Conservation (phyloP, 2,888 invertebrate genomes). For the Rhimphoctona megacephalus region DNA sequence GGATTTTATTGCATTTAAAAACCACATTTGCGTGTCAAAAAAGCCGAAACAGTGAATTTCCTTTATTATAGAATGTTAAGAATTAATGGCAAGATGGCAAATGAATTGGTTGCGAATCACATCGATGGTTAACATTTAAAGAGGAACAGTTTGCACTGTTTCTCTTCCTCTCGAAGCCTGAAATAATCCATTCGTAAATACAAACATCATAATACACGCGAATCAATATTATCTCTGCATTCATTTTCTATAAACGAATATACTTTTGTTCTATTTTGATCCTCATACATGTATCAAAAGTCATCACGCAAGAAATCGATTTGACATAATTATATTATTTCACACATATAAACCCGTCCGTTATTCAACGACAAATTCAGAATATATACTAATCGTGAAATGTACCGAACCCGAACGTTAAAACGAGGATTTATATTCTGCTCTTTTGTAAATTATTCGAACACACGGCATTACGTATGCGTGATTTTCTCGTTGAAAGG, state of each 20-base stretch:
- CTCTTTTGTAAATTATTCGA: constrained; percentile 22
- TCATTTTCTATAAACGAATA: background rate
- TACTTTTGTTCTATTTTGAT: background rate
- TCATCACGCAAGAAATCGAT: background rate
- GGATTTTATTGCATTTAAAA: background rate
- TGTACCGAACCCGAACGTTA: background rate
- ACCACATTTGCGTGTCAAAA: background rate
- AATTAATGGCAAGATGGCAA: background rate
- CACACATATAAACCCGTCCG: background rate
- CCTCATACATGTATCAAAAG: background rate
- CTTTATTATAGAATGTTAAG: background rate
- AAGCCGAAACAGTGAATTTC: background rate
- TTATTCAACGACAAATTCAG: background rate
- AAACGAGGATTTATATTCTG: constrained; percentile 45
- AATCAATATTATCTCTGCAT: background rate
- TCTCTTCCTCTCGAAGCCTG: background rate
- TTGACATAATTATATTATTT: background rate
- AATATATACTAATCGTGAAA: background rate
- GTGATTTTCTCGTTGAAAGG: constrained; percentile 2
- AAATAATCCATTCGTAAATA: background rate
- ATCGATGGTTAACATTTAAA: no score
- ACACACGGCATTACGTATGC: background rate
- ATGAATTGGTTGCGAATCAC: no score
- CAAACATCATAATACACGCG: background rate
- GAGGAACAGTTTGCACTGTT: background rate